A percentile compares a stretch with the other conserved stretches of the same genome.
Evolutionary conservation across 2,113 vertebrate genomes (phyloP).

Genomic region (Xyrauchen texanus): DNA sequence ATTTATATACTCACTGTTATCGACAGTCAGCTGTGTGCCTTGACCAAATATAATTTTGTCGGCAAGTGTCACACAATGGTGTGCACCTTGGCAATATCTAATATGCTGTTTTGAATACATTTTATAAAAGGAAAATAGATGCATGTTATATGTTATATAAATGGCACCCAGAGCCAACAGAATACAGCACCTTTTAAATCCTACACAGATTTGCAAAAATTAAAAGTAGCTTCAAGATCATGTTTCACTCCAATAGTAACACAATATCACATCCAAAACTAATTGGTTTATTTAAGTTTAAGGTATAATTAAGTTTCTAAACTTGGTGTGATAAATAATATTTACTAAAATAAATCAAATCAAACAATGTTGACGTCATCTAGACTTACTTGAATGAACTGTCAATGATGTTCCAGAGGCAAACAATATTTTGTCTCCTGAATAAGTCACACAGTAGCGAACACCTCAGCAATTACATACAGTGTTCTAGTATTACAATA

Average conservation of each 20-base stretch:
- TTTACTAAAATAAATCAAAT: too few relatives aligned
- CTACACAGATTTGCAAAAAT: too few relatives aligned
- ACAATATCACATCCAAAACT: neutral
- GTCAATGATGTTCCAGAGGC: slow-evolving; percentile 26
- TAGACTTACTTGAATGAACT: slow-evolving; percentile 29
- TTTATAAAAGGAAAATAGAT: neutral
- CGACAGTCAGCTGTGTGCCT: slow-evolving; percentile 32
- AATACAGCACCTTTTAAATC: too few relatives aligned
- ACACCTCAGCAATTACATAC: neutral
- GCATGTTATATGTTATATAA: neutral
- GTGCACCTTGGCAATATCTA: slow-evolving; percentile 13
- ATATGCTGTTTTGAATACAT: neutral
- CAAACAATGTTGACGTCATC: neutral
- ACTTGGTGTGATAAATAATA: neutral
- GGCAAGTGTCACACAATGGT: slow-evolving; percentile 20
- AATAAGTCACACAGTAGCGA: slow-evolving; percentile 39
- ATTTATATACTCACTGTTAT: slow-evolving; percentile 34
- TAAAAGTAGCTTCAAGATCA: too few relatives aligned
- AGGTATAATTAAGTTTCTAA: too few relatives aligned
- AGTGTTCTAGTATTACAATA: neutral
- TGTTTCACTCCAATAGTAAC: neutral
- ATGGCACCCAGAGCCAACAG: too few relatives aligned
- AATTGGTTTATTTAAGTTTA: too few relatives aligned
- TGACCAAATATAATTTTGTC: slow-evolving; percentile 40
- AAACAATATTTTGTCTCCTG: slow-evolving; percentile 21